Evolutionary conservation across 2,113 vertebrate genomes (phyloP).

Genomic region (Nestor notabilis): DNA sequence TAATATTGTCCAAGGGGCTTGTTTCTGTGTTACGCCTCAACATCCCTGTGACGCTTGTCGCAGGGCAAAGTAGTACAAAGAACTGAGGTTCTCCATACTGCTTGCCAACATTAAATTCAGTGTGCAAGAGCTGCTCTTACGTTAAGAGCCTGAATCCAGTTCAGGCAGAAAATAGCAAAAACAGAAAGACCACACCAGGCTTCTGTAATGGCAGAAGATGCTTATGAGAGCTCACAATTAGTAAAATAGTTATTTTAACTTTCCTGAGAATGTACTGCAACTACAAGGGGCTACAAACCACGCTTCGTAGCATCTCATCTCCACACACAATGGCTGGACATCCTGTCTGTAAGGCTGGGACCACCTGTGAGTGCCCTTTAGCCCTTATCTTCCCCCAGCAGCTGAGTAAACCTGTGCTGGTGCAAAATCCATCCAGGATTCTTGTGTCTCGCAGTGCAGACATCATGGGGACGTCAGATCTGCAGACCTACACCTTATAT

Average conservation of each 20-base stretch:
- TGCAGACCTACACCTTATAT: not conserved
- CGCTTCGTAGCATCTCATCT: not conserved
- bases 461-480: not conserved
- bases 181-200: not conserved
- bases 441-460: not conserved
- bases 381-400: not conserved
- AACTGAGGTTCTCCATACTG: not conserved
- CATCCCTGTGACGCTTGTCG: not conserved
- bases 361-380: accelerated
- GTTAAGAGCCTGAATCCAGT: not conserved
- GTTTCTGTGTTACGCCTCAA: not conserved
- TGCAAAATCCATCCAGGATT: not conserved
- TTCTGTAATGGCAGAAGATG: accelerated
- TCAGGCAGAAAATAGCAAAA: not conserved
- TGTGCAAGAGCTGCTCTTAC: not conserved
- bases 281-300: not conserved
- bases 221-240: not conserved
- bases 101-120: not conserved
- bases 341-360: not conserved
- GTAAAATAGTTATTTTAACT: not conserved
- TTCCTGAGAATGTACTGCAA: not conserved
- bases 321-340: not conserved
- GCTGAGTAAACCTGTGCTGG: not conserved
- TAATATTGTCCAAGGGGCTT: not conserved
- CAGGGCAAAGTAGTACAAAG: not conserved